These are phyloP conservation scores for Octodon degus DNA, from an alignment of 2,113 vertebrate genomes.

Conservation along the genomic window DNA sequence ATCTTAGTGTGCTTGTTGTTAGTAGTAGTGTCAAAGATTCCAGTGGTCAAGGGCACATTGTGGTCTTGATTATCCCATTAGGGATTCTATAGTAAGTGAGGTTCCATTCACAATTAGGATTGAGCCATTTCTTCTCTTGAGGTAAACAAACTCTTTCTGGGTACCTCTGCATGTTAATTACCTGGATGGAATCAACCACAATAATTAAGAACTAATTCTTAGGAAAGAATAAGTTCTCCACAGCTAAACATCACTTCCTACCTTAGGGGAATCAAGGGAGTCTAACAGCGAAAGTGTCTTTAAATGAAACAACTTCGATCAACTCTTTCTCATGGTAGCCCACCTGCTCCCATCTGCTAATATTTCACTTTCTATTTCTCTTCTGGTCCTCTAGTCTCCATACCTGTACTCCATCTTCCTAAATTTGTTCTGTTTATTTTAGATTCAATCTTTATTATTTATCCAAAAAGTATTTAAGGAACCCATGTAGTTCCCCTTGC, in stretches of 20 bases:
- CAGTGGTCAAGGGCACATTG: not conserved
- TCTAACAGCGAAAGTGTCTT: not conserved
- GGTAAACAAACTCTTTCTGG: constrained; percentile 13
- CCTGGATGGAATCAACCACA: not conserved
- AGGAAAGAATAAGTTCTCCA: not conserved
- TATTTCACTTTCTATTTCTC: not conserved
- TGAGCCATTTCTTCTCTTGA: constrained; percentile 55
- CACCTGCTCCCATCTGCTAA: not conserved
- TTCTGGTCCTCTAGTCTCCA: not conserved
- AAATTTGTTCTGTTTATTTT: not conserved
- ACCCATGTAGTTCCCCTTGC: not conserved
- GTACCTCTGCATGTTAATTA: not conserved
- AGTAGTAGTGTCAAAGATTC: not conserved
- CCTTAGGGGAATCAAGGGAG: not conserved
- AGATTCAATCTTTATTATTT: not conserved
- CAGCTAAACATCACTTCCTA: not conserved
- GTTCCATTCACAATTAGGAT: constrained; percentile 38
- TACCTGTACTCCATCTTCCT: not conserved
- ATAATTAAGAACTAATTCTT: constrained; percentile 49
- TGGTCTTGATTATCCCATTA: not conserved
- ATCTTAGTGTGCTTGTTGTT: not conserved
- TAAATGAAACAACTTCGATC: not conserved
- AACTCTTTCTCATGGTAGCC: not conserved
- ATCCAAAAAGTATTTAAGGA: not conserved
- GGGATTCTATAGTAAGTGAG: constrained; percentile 46